Evolutionary conservation across 1,140 invertebrate genomes (phyloP).

Genomic region (Anoplophora glabripennis): DNA sequence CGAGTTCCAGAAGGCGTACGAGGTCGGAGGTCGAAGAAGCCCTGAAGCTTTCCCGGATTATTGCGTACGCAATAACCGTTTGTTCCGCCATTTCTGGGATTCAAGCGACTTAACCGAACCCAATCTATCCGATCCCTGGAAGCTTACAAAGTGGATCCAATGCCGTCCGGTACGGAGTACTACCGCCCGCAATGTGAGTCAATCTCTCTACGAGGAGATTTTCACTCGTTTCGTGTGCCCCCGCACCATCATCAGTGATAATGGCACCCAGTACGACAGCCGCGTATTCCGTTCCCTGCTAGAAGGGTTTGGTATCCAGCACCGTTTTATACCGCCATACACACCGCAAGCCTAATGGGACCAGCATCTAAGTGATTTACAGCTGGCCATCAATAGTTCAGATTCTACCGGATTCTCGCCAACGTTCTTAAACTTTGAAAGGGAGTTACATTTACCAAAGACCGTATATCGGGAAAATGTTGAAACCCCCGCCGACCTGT

Average conservation of each 20-base stretch:
- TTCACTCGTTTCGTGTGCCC: constrained; percentile 41
- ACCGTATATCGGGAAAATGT: not conserved
- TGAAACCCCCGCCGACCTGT: too few relatives aligned
- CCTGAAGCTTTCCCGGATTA: constrained; percentile 9
- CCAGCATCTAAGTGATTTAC: constrained; percentile 24
- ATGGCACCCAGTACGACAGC: constrained; percentile 46
- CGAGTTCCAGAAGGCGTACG: too few relatives aligned
- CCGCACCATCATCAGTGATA: constrained; percentile 45
- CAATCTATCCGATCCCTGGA: constrained; percentile 10
- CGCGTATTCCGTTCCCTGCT: constrained; percentile 2
- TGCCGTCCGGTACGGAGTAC: constrained; percentile 32
- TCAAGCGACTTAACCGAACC: constrained; percentile 13
- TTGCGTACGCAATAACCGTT: constrained; percentile 30
- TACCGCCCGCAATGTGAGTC: constrained; percentile 29
- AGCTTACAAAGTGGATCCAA: constrained; percentile 27
- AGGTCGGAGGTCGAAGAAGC: not conserved
- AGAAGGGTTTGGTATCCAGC: constrained; percentile 1
- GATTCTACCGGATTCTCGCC: constrained; percentile 12
- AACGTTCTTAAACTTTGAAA: constrained; percentile 13
- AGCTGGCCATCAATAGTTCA: constrained; percentile 1
- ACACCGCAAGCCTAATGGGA: too few relatives aligned
- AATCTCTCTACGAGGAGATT: constrained; percentile 35
- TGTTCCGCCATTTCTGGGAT: constrained; percentile 31
- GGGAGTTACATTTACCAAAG: constrained; percentile 1
- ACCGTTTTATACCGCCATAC: too few relatives aligned